Conservation (phyloP, 1,140 invertebrate species). For the Cydia splendana region DNA sequence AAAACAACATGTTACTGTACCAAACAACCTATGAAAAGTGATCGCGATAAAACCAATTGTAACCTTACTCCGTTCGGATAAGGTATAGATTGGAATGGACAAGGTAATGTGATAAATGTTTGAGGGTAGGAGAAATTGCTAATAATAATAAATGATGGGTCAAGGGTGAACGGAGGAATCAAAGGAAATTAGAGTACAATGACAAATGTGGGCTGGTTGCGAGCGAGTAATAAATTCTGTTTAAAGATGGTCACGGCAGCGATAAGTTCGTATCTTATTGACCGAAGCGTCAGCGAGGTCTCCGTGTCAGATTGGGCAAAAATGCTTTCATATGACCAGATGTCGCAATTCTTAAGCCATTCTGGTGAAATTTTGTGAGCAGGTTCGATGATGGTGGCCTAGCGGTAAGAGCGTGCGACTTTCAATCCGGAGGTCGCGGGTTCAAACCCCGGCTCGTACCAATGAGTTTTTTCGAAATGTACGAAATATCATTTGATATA, state of each 20-base stretch:
- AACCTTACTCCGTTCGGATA: conserved; percentile 35
- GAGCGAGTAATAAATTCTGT: not conserved
- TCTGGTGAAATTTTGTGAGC: too few species aligned
- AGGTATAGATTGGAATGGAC: conserved; percentile 41
- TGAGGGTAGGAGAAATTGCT: conserved; percentile 46
- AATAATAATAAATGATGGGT: conserved; percentile 71
- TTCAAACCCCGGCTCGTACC: too few species aligned
- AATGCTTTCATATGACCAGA: too few species aligned
- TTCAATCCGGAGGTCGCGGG: too few species aligned
- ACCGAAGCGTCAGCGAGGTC: too few species aligned
- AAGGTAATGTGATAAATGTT: conserved; percentile 39
- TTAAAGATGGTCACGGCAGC: not conserved
- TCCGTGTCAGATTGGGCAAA: too few species aligned
- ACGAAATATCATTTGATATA: too few species aligned
- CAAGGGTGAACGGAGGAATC: conserved; percentile 70
- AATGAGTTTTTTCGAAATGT: too few species aligned
- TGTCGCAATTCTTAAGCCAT: too few species aligned
- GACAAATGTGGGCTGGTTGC: conserved; percentile 35
- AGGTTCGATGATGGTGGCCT: too few species aligned
- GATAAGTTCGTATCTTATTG: too few species aligned
- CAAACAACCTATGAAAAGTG: conserved; percentile 40
- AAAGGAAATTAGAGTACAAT: conserved; percentile 57
- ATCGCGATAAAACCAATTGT: conserved; percentile 36
- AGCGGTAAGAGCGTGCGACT: too few species aligned
- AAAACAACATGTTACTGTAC: conserved; percentile 38